Base-by-base conservation (phyloP, 2,888 invertebrate genomes). In the Ormyrus pomaceus region DNA sequence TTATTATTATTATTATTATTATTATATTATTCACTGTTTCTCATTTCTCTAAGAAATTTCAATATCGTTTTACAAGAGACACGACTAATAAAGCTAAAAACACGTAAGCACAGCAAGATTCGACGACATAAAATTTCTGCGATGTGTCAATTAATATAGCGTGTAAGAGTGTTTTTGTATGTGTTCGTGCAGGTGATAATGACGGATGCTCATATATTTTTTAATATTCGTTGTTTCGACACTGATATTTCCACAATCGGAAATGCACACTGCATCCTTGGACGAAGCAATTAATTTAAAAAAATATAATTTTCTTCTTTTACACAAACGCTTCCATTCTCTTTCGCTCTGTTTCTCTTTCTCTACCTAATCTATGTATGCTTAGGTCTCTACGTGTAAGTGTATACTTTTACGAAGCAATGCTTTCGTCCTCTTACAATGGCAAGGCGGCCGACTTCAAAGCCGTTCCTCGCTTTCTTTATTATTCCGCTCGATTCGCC, bases 21-120 rank as follows among this genome's bases (percentile, higher is more conserved):
- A 51, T 58, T 53, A 62, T 53, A 56, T 64, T 59, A 45, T 61
- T 5, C 34, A 34, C 34, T 34, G 34, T 3, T 11, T 72, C 55
- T 64, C 73, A 7, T 34, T 13, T 64, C 46, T 73, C 56, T 51
- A 75, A 34, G 65, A 75, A 59, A 46, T 58, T 74, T 48, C 53
- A 71, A 65, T 55, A 70, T 48, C 19, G 9, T 56, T 68, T 61
- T 73, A 80, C 61, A 72, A 59, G 51, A 74, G 64, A 76, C 70
- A 80, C 65, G 64, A 65, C 73, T 77, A 72, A 73, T 80, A 80
- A 74, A 81, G 75, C 77, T 78, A 71, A 58, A 34, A 34, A 62
- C 61, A 71, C 65, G 50, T 62, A 74, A 70, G 73, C 81, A 71
- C 69, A 79, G 59, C 53, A 65, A 69, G 8, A 53, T 70, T 77